Evolutionary conservation across 53 echinoderm and acorn worm genomes (phyloP).

Genomic region (Stichopus horrens): DNA sequence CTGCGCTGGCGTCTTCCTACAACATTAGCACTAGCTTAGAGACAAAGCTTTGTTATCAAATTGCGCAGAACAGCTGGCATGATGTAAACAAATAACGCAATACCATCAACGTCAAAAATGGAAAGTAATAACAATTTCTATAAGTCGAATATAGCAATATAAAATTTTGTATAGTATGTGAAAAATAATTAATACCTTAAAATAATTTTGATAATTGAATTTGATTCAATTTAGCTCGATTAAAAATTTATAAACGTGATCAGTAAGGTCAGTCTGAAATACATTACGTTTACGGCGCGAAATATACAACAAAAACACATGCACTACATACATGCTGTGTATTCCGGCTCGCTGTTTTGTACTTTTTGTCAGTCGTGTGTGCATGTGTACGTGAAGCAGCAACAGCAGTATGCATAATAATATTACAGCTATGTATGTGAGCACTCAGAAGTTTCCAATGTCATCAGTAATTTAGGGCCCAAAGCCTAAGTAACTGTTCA

Average conservation of each 20-base stretch:
- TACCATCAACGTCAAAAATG: not conserved
- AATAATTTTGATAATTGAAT: not conserved
- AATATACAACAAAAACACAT: not conserved
- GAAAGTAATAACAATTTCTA: not conserved
- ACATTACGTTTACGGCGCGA: not conserved
- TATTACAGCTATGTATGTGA: no score
- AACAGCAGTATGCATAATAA: no score
- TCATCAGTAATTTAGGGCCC: no score
- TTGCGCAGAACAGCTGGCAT: constrained; percentile 55
- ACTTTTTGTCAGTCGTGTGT: no score
- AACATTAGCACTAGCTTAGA: not conserved
- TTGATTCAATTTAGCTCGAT: not conserved
- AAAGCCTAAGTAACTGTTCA: no score
- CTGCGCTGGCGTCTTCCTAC: not conserved
- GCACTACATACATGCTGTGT: no score
- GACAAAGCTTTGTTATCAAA: not conserved
- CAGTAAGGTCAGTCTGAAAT: not conserved
- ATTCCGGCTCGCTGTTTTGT: no score
- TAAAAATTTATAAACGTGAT: not conserved
- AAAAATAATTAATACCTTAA: not conserved
- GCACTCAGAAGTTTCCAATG: no score
- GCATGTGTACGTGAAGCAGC: no score
- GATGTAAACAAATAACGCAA: constrained; percentile 64
- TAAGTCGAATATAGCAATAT: not conserved
- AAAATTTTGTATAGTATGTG: not conserved